Evolutionary conservation across 2,113 vertebrate species (phyloP).

Genomic region (Brachypodius melanocephalos): DNA sequence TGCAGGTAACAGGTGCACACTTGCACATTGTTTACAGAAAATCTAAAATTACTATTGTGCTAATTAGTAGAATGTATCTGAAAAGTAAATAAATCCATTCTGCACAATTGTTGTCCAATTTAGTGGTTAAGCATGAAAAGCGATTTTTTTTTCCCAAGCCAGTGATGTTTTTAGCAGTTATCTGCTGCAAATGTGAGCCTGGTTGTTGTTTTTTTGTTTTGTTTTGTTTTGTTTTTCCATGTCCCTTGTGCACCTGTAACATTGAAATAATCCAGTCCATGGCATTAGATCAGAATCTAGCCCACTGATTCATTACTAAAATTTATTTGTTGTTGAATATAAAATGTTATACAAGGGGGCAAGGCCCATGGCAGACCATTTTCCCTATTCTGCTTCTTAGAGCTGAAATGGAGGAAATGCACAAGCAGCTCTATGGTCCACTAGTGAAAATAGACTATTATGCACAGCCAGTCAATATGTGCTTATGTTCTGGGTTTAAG

Average conservation of each 20-base stretch:
- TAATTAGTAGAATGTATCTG: background rate
- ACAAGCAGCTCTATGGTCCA: background rate
- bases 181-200: background rate
- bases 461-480: background rate
- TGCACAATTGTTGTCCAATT: background rate
- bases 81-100: background rate
- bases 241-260: background rate
- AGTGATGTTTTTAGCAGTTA: background rate
- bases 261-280: background rate
- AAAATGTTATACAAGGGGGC: background rate
- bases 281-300: background rate
- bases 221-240: background rate
- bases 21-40: background rate
- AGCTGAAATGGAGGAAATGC: background rate
- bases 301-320: background rate
- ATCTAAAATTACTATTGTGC: background rate
- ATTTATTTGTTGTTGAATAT: background rate
- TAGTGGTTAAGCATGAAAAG: background rate
- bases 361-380: background rate
- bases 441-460: background rate
- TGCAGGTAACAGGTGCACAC: accelerated
- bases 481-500: conserved; percentile 48
- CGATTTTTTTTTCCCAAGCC: background rate
- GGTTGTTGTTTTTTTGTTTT: background rate
- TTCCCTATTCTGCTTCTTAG: background rate